Evolutionary conservation across 1,140 invertebrate genomes (phyloP), one percentile per base, ranked within the genome.

Genomic region (Magallana angulata): DNA sequence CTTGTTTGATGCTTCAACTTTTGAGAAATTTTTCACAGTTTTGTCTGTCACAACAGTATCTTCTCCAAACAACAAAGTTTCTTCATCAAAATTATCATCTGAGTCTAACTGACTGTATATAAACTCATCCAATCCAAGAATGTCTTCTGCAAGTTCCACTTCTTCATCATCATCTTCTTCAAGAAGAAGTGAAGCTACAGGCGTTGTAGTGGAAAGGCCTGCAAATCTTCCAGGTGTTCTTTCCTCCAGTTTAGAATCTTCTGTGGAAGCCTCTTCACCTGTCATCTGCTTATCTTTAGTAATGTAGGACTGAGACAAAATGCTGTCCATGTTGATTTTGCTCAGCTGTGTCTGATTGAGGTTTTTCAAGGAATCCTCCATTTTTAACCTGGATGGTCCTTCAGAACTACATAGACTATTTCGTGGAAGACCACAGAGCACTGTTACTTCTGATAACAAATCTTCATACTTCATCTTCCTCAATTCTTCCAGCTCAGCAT

Each of bases 41-140:
- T 62, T 87, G 57, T 60, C 59, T 7, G 12, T 8, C 7, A 82
- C 9, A 56, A 82, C 76, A 30, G 76, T 82, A 48, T 59, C 36
- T 48, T 87, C 71, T 62, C 58, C 76, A 16, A 30, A 82, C 16
- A 87, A 82, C 16, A 87, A 57, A 60, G 59, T 64, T 24, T 82
- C 80, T 58, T 87, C 85, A 62, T 87, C 85, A 18, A 82, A 56
- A 82, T 87, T 58, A 16, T 87, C 81, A 62, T 87, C 85, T 14
- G 76, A 68, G 56, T 84, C 85, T 18, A 71, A 57, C 68, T 86
- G 48, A 30, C 85, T 86, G 7, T 30, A 58, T 4, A 82, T 48
- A 76, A 48, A 87, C 0, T 87, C 80, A 87, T 87, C 85, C 58
- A 87, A 24, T 36, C 85, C 85, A 36, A 87, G 85, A 64, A 87